Evolutionary conservation across 2,113 vertebrate species (phyloP).

Genomic region (Phoenicopterus ruber): DNA sequence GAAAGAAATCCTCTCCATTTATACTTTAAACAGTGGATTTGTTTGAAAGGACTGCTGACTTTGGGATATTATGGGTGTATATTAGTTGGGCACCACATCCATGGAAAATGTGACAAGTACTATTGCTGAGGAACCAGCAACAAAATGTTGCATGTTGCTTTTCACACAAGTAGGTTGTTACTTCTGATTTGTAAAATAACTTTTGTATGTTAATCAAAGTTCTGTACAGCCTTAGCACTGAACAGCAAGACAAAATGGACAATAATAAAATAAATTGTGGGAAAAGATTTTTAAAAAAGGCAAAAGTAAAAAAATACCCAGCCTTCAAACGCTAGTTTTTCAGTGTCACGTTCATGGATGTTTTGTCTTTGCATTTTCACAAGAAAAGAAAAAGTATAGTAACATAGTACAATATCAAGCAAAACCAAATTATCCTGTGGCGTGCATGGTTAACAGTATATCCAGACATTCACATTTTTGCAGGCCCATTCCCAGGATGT

Average conservation of each 20-base stretch:
- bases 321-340: neutral
- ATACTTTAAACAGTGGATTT: neutral
- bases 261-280: neutral
- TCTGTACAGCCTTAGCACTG: neutral
- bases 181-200: neutral
- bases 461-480: neutral
- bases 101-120: neutral
- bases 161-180: neutral
- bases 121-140: neutral
- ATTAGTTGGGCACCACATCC: neutral
- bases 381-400: neutral
- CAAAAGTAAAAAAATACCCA: neutral
- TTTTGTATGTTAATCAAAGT: neutral
- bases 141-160: neutral
- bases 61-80: neutral
- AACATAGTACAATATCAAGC: neutral
- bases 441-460: neutral
- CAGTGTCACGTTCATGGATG: neutral
- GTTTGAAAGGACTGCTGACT: neutral
- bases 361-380: neutral
- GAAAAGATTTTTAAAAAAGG: neutral
- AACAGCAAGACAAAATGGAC: neutral
- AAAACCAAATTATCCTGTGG: neutral
- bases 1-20: neutral
- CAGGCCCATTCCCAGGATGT: neutral